Evolutionary conservation across 2,888 invertebrate genomes (phyloP), one percentile per base, ranked within the genome.

Genomic region (Xestia xanthographa): DNA sequence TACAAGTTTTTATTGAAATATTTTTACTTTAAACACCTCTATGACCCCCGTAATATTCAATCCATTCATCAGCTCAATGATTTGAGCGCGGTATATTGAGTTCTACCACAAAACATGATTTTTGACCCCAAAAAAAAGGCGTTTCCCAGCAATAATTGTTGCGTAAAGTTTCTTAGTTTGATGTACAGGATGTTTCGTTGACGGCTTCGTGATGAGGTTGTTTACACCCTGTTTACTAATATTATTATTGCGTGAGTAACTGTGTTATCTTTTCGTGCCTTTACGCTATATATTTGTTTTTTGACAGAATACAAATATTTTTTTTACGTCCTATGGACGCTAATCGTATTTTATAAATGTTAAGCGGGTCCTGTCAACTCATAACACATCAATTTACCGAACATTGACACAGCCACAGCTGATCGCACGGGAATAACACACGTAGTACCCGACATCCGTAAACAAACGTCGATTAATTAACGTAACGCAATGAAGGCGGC

Each of bases 391-490:
- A 53, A 58, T 50, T n/a, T 34, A 38, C 43, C 60, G 48, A 45
- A 29, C 53, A 62, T 45, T 63, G 70, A 41, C 56, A 63, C 14
- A 45, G 1, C 29, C 77, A 62, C 53, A 78, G 67, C 80, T 82
- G 74, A 65, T 79, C 76, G 43, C 62, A 70, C 38, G 66, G 67
- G 62, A 71, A 84, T 65, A 70, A 53, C 14, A 58, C 20, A 43
- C 56, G 66, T 62, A 50, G 56, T 77, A 65, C 41, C 71, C 48
- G 67, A 63, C 29, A 38, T 63, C 41, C 29, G 65, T 66, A 81
- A 66, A 85, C 83, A 85, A 50, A 71, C 67, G 38, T 41, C 58
- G 45, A 77, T 77, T 83, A 82, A 83, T 82, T 82, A 77, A 74
- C 63, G 69, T 58, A 73, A 76, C 65, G 34, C 71, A 76, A 83